Evolutionary conservation across 2,888 invertebrate genomes (phyloP).

Genomic region (Bugulina stolonifera): DNA sequence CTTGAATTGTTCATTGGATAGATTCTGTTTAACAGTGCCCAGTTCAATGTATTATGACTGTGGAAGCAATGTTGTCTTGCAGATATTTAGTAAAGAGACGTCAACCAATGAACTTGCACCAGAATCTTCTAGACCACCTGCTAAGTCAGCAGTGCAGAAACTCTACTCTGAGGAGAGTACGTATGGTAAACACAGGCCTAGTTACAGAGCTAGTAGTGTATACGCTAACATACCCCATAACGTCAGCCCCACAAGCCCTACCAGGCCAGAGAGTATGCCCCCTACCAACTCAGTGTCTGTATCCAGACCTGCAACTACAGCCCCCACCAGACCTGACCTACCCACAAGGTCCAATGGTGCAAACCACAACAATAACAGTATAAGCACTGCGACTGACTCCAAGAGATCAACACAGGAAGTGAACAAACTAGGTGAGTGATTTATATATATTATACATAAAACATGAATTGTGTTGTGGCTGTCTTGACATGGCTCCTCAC

Average conservation of each 20-base stretch:
- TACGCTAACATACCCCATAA: conserved; percentile 4
- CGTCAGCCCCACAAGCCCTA: not conserved
- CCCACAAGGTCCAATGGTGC: not conserved
- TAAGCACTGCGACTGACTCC: not conserved
- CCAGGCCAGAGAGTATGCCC: not conserved
- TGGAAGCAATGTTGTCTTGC: no score
- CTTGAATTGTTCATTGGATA: no score
- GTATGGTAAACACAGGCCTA: conserved; percentile 15
- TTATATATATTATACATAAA: no score
- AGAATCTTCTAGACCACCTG: not conserved
- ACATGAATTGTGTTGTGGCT: no score
- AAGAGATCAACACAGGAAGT: not conserved
- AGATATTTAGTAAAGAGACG: not conserved
- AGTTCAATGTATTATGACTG: no score
- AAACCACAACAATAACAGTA: not conserved
- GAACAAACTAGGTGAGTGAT: not conserved
- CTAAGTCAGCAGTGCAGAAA: not conserved
- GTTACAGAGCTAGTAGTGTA: conserved; percentile 21
- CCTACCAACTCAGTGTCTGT: not conserved
- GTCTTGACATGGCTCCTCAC: no score
- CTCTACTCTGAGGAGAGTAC: conserved; percentile 2
- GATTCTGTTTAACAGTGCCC: no score
- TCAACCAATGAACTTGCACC: not conserved
- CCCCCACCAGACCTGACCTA: not conserved
- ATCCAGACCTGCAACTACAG: not conserved